phyloP scores from a whole-genome alignment of 2,113 vertebrate genomes.

The Nothocercus julius region DNA sequence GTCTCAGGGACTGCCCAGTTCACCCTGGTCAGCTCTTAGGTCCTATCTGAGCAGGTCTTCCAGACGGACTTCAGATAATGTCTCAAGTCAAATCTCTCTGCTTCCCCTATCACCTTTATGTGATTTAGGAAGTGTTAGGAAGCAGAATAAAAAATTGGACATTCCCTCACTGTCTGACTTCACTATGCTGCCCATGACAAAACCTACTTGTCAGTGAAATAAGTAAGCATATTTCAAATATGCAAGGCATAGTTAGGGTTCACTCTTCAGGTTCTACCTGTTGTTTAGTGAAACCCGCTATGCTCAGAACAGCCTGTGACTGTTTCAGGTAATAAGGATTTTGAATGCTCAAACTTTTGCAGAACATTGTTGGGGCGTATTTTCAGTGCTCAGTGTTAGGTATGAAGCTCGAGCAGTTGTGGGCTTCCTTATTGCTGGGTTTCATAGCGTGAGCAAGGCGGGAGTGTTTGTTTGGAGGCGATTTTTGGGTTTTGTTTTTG shows the following conservation, averaged over 20 bases:
- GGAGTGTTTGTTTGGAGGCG: neutral
- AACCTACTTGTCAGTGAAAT: neutral
- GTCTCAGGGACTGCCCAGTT: neutral
- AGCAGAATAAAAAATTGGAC: neutral
- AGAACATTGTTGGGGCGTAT: accelerated
- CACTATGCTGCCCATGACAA: accelerated
- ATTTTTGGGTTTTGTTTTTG: too few species aligned
- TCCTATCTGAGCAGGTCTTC: neutral
- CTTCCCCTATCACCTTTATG: neutral
- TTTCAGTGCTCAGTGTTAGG: neutral
- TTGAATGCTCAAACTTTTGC: neutral
- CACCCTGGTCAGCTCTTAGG: neutral
- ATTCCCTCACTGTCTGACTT: neutral
- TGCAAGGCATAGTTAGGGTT: neutral
- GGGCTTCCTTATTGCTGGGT: accelerated
- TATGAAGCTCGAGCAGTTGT: accelerated
- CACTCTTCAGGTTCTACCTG: neutral
- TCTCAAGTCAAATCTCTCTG: neutral
- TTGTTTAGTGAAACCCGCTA: neutral
- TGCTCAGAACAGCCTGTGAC: accelerated
- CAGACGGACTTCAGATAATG: neutral
- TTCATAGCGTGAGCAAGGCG: neutral
- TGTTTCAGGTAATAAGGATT: neutral
- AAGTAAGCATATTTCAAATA: neutral
- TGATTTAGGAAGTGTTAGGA: neutral